Evolutionary conservation across 2,888 invertebrate genomes (phyloP), one percentile per base, ranked within the genome.

Genomic region (Apamea sordens): DNA sequence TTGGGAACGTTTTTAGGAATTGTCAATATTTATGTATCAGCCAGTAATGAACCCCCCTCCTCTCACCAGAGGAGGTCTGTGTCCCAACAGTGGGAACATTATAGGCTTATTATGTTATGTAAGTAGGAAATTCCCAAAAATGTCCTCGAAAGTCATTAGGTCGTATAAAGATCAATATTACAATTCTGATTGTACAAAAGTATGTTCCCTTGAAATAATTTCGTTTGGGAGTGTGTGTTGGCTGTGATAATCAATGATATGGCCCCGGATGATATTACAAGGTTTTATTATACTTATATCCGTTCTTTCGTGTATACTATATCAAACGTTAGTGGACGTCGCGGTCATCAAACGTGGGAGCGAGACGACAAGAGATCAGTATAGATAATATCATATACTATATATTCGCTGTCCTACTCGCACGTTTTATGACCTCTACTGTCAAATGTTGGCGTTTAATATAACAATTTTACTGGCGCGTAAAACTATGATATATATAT

Each of bases 241-340:
- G 89, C 92, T 92, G 92, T 92, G 92, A 92, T 91, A 89, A 79
- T 80, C 59, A 76, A 68, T 80, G 64, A 73, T 83, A 79, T 84
- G 83, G 88, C 85, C 85, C 89, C 83, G 86, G 84, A 86, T 80
- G 80, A 81, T 89, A 81, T 82, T 80, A 83, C 86, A 87, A 83
- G 83, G 87, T 75, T 79, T 83, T 74, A 87, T 80, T 87, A 50
- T 76, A 68, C 41, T 41, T 71, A 56, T 47, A 61, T 68, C 68
- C 63, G 41, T 74, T 78, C 7, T 76, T 75, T 75, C 77, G 63
- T 64, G 73, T 83, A 47, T 63, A 82, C 59, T 41, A 13, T 32
- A 47, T 13, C 73, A 56, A n/a, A 32, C 21, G 32, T 74, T 41
- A n/a, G 47, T 28, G 71, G n/a, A 21, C n/a, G 61, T 50, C 28